Evolutionary conservation across 2,888 invertebrate genomes (phyloP).

Genomic region (Zygogramma bicolorata): DNA sequence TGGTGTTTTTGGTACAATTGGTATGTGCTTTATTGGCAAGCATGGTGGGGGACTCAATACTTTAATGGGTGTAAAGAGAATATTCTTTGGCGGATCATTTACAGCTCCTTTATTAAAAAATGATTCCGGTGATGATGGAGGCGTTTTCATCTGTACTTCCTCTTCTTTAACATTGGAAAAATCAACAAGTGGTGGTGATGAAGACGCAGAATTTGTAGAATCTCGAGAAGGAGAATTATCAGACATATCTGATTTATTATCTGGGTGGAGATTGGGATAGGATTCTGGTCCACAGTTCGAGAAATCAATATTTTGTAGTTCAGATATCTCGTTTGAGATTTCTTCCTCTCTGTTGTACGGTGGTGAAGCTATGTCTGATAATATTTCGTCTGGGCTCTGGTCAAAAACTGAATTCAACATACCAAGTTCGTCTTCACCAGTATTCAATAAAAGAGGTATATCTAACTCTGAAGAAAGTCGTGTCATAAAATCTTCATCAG

Average conservation of each 20-base stretch:
- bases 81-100: constrained; percentile 29
- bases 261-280: constrained; percentile 53
- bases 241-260: constrained; percentile 56
- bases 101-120: constrained; percentile 20
- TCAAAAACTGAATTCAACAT: constrained; percentile 62
- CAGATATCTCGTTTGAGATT: constrained; percentile 42
- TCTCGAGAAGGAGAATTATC: constrained; percentile 48
- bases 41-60: constrained; percentile 29
- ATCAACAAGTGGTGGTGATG: constrained; percentile 22
- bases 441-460: constrained; percentile 62
- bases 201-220: constrained; percentile 54
- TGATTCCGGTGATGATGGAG: constrained; percentile 37
- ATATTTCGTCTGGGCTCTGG: constrained; percentile 61
- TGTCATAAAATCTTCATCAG: constrained; percentile 64
- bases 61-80: constrained; percentile 44
- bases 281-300: constrained; percentile 51
- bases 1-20: constrained; percentile 55
- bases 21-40: constrained; percentile 48
- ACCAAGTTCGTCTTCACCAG: constrained; percentile 60
- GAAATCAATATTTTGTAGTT: constrained; percentile 51
- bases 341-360: constrained; percentile 44
- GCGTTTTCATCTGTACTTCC: constrained; percentile 39
- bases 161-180: constrained; percentile 24
- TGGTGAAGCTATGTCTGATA: constrained; percentile 59
- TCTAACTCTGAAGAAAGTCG: constrained; percentile 62